Base-by-base conservation (phyloP, 1,140 invertebrate genomes). In the Drosophila nannoptera region DNA sequence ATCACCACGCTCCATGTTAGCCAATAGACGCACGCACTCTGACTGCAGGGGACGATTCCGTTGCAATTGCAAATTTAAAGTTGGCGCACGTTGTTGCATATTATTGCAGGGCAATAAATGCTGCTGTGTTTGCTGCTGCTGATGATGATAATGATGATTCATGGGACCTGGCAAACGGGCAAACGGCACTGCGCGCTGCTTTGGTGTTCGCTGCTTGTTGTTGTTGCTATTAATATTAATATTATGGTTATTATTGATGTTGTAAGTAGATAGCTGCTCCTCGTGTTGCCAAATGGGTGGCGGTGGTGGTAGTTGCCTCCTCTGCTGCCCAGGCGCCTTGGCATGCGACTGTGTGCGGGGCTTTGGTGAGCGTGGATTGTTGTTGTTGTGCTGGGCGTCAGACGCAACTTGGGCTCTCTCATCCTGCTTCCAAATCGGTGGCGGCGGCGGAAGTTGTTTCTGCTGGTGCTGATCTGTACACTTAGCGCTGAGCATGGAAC, bases 11-110 rank as follows among this genome's bases (percentile, higher is more conserved):
- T 73, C 69, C 63, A 70, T 76, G 7, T 65, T 63, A 6, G 42
- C 65, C 7, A 88, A 53, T 7, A 88, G 43, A 4, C 59, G 55
- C 5, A 55, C 69, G 42, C 77, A 82, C 65, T 84, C 82, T 5
- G 77, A 61, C 14, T 69, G 46, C 40, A 73, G 9, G 1, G 58
- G 67, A 60, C 9, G 67, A 46, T 75, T 61, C 0, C 61, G 54
- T 11, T 56, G 42, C 36, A 86, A 48, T 7, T 77, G 70, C 3
- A 86, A 42, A 33, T 63, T 69, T 32, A 14, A 32, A n/a, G 9
- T 12, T 14, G 68, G 64, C 3, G 67, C 42, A 46, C 69, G 69
- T 49, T 84, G 72, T 48, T 72, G 59, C 3, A 69, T 64, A 66
- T 84, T 77, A 32, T 68, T 58, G 40, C 60, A 77, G 45, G 84